Conservation (phyloP, 2,797 vertebrate species). For the Acipenser transmontanus region DNA sequence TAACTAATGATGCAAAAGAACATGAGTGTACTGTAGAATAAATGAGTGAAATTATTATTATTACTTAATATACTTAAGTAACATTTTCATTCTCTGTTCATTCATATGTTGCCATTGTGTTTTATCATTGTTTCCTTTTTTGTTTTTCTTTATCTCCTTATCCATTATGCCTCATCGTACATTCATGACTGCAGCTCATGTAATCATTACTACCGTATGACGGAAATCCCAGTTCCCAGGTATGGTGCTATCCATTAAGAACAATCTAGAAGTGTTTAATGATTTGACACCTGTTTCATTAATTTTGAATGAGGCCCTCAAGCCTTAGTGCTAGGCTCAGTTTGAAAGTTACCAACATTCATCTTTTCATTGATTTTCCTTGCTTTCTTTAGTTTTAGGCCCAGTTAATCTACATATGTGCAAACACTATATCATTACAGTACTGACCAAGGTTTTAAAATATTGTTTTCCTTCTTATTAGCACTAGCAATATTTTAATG, state of each 20-base stretch:
- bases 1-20: too few species aligned
- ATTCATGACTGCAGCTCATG: constrained; percentile 25
- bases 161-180: background rate
- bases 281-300: constrained; percentile 58
- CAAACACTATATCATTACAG: too few species aligned
- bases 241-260: constrained; percentile 27
- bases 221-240: constrained; percentile 31
- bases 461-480: too few species aligned
- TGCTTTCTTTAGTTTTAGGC: background rate
- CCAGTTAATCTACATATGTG: too few species aligned
- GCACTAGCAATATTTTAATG: too few species aligned
- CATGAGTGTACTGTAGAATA: too few species aligned
- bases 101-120: constrained; percentile 28
- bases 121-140: constrained; percentile 34
- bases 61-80: background rate
- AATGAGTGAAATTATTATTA: too few species aligned
- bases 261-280: constrained; percentile 2
- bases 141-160: constrained; percentile 19
- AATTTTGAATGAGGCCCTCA: constrained; percentile 49
- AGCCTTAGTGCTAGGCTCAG: constrained; percentile 20
- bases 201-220: constrained; percentile 31
- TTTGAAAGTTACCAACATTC: constrained; percentile 23
- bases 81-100: constrained; percentile 10
- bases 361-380: constrained; percentile 23
- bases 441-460: too few species aligned